Base-by-base conservation (phyloP, 2,797 vertebrate species). In the Mionectes olivaceus region DNA sequence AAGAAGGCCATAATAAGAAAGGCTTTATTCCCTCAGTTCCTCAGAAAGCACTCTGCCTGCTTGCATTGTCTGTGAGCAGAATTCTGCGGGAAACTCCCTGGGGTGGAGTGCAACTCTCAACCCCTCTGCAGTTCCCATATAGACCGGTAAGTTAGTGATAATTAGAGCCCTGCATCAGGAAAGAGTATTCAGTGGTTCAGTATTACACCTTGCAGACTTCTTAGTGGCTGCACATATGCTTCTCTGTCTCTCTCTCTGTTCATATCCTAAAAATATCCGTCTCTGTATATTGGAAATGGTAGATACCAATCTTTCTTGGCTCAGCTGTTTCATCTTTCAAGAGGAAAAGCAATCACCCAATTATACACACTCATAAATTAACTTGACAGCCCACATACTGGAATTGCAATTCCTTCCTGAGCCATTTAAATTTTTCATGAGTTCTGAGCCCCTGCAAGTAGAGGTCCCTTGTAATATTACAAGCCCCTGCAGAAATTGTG, bases 361-460 rank as follows among this genome's bases (percentile, higher is more conserved):
- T 97, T 97, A 96, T 89, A 92, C 41, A 78, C 37, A 82, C 59
- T 91, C 91, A 96, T 97, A 97, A 97, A 97, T 97, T 98, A 97
- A 96, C 88, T 94, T 97, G 97, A 97, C 97, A 97, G 64, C 61
- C n/a, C 32, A 39, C 74, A 47, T 41, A 64, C 90, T 81, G 80
- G 77, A 96, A 88, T 92, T 59, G 30, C 47, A 57, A 78, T 86
- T 84, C n/a, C 59, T 75, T 81, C 67, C 70, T 32, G 35, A 82
- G 64, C 53, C 80, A 60, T 91, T 95, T 86, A 91, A 95, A 95
- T 97, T 95, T 95, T 96, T 97, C 67, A 91, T 67, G 79, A 73
- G 60, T 92, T 94, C 53, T 22, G 50, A 87, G 65, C 81, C 57
- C 27, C 64, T 93, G 79, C 63, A 91, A 94, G 60, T 32, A 80